Conservation (phyloP, 2,888 invertebrate species). For the Thysanoteuthis rhombus region DNA sequence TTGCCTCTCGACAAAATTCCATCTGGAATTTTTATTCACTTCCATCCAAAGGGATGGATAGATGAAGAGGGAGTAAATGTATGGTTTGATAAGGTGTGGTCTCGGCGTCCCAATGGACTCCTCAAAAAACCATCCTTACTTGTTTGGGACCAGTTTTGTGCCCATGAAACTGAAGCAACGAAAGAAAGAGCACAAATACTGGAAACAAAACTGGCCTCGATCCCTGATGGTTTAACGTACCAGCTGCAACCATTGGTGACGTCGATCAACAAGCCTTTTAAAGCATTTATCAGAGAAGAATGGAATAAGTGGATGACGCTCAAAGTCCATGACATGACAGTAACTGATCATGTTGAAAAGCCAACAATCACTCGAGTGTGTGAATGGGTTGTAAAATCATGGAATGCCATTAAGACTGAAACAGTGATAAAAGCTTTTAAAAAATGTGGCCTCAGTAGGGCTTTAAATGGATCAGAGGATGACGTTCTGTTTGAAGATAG, state of each 20-base stretch:
- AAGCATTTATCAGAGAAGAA: no score
- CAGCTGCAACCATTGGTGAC: background rate
- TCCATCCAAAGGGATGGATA: background rate
- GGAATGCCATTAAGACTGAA: background rate
- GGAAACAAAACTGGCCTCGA: background rate
- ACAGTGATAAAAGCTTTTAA: background rate
- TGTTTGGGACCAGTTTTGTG: conserved; percentile 17
- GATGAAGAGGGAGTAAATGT: background rate
- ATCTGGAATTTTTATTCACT: conserved; percentile 13
- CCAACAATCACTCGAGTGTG: conserved; percentile 1
- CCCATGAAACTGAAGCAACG: background rate
- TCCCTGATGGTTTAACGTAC: background rate
- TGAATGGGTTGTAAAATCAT: background rate
- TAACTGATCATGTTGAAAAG: background rate
- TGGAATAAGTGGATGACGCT: no score
- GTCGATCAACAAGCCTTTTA: background rate
- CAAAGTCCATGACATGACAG: background rate
- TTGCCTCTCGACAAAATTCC: background rate
- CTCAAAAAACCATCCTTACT: conserved; percentile 20
- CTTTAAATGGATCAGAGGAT: conserved; percentile 17
- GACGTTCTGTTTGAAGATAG: background rate
- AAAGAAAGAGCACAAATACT: background rate
- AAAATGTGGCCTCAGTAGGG: conserved; percentile 19
- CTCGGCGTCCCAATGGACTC: background rate
- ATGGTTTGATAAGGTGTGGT: background rate